Percentiles rank a stretch among this genome's conserved stretches.
Evolutionary conservation across 2,113 vertebrate genomes (phyloP).

Genomic region (Malaclemys terrapin): DNA sequence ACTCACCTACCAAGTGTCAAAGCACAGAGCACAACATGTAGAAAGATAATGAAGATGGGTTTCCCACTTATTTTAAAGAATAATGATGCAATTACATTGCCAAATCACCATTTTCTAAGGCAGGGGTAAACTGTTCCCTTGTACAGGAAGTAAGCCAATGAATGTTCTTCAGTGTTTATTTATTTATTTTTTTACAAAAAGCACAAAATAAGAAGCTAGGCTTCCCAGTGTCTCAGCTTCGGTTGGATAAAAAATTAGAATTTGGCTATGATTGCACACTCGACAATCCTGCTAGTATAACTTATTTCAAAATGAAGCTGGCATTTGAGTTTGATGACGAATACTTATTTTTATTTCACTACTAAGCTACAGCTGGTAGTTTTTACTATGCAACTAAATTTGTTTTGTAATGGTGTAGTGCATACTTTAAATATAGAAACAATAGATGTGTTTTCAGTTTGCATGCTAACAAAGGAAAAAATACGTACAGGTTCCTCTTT

Average conservation of each 20-base stretch:
- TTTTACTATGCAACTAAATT: slow-evolving; percentile 31
- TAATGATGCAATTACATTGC: slow-evolving; percentile 28
- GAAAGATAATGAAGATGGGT: neutral
- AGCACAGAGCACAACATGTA: neutral
- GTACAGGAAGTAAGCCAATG: neutral
- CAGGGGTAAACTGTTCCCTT: slow-evolving; percentile 6
- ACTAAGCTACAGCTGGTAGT: slow-evolving; percentile 29
- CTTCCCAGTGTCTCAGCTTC: slow-evolving; percentile 22
- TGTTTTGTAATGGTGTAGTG: neutral
- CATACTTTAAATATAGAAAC: slow-evolving; percentile 35
- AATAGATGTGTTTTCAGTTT: neutral
- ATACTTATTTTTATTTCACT: slow-evolving; percentile 55
- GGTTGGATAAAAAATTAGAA: slow-evolving; percentile 39
- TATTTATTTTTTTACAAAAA: neutral
- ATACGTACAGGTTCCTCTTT: neutral
- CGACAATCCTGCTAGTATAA: neutral
- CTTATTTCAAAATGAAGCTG: slow-evolving; percentile 22
- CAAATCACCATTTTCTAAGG: slow-evolving; percentile 3
- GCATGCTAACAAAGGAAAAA: slow-evolving; percentile 11
- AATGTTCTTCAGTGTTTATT: neutral
- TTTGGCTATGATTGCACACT: slow-evolving; percentile 11
- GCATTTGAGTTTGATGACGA: slow-evolving; percentile 33
- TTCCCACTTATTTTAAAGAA: slow-evolving; percentile 28
- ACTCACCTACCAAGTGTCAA: neutral
- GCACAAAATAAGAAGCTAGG: slow-evolving; percentile 21